These are phyloP conservation scores for Sternotherus odoratus DNA, from an alignment of 2,797 vertebrate genomes.

Conservation along the genomic window DNA sequence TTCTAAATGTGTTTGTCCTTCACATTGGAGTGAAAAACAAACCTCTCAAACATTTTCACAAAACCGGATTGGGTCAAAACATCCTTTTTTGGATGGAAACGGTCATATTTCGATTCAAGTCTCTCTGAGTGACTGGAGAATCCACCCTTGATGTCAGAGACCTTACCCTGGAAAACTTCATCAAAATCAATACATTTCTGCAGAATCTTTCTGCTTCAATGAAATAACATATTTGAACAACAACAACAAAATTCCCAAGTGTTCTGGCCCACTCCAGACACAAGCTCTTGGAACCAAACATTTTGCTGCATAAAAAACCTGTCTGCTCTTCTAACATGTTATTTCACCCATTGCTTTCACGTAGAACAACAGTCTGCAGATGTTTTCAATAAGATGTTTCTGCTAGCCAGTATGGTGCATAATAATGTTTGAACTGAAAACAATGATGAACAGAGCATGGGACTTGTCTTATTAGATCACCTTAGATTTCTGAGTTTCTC, in stretches of 20 bases:
- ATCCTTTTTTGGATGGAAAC: background rate
- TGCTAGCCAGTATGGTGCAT: background rate
- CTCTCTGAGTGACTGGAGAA: background rate
- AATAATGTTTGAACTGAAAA: background rate
- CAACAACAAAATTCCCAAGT: background rate
- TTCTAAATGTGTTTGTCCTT: background rate
- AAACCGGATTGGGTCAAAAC: background rate
- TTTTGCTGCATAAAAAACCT: background rate
- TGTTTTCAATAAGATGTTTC: background rate
- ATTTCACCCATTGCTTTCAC: background rate
- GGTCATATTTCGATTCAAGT: background rate
- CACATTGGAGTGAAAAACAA: background rate
- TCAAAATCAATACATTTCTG: background rate
- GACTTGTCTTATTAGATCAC: background rate
- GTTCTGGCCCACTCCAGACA: background rate
- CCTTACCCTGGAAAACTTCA: background rate
- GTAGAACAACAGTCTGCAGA: background rate
- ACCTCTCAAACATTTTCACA: background rate
- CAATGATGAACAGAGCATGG: background rate
- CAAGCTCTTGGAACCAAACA: background rate
- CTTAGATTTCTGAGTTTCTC: conserved; percentile 1
- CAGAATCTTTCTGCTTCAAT: background rate
- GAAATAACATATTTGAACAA: background rate
- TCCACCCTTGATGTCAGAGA: background rate
- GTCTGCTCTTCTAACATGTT: background rate